Evolutionary conservation across 2,797 vertebrate genomes (phyloP).

Genomic region (Sylvilagus floridanus): DNA sequence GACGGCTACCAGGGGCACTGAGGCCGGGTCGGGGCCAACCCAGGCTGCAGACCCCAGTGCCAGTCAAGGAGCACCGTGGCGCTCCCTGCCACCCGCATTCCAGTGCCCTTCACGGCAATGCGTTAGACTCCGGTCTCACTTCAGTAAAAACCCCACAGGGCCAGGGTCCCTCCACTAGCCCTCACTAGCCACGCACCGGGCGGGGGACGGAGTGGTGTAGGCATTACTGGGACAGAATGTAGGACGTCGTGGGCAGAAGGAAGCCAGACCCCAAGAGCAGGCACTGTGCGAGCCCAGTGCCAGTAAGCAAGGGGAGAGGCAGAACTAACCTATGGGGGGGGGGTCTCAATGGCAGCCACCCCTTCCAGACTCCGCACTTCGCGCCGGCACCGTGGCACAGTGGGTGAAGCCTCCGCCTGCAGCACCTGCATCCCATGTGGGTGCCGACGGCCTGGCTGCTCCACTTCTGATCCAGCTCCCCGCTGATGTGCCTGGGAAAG

Average conservation of each 20-base stretch:
- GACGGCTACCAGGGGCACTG: background rate
- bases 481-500: too few relatives aligned
- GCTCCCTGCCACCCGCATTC: background rate
- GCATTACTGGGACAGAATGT: background rate
- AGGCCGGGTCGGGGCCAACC: background rate
- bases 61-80: background rate
- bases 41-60: rapidly evolving
- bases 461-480: too few relatives aligned
- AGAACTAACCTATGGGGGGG: background rate
- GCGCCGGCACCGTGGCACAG: too few relatives aligned
- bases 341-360: background rate
- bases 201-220: background rate
- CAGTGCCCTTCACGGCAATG: background rate
- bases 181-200: too few relatives aligned
- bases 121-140: background rate
- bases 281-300: too few relatives aligned
- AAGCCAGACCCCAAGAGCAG: background rate
- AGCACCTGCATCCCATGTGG: too few relatives aligned
- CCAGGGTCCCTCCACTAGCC: background rate
- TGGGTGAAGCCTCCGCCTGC: too few relatives aligned
- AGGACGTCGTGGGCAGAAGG: background rate
- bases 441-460: too few relatives aligned
- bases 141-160: background rate
- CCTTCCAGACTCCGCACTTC: too few relatives aligned
- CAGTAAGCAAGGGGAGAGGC: background rate